Evolutionary conservation across 2,888 invertebrate species (phyloP), one percentile per base, ranked within the genome.

Genomic region (Lasioglossum vierecki): DNA sequence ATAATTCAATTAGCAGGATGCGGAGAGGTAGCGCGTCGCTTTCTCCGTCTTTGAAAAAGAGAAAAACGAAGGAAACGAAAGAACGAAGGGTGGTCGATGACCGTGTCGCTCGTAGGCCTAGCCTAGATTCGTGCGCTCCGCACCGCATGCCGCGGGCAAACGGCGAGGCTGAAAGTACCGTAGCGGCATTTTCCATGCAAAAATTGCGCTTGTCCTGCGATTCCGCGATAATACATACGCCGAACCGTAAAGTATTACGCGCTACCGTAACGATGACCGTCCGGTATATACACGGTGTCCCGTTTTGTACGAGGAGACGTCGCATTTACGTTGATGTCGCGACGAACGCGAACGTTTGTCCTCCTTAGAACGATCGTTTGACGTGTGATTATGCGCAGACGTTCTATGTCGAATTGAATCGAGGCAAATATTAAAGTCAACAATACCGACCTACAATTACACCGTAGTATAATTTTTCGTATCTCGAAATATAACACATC

Each of bases 211-310:
- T 91, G 92, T 91, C 91, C 88, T 88, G 91, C 92, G 92, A 93
- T 92, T 91, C 88, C 89, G 89, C 91, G 93, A 93, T 93, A 93
- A 93, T 93, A 91, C 92, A 92, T 91, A 92, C 92, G 91, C 89
- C 92, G 93, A 93, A 93, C 92, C 92, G 93, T 94, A 93, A 94
- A 94, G 94, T 94, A 94, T 94, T 94, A 94, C 94, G 93, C 93
- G 93, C 94, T 94, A 94, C 94, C 94, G 94, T 94, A 94, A 94
- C 93, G 93, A 94, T 94, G 94, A 93, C 94, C 93, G 94, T 92
- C 91, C 88, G 88, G 81, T 88, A 90, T 92, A 91, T 92, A 93
- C 90, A 93, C 90, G 92, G 93, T 94, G 93, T 92, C 91, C 88
- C 77, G 88, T 85, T 88, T 80, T 71, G 11, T 75, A 57, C 39